A percentile compares a stretch with the other conserved stretches of the same genome.
Evolutionary conservation across 2,797 vertebrate species (phyloP).

Genomic region (Gastrophryne carolinensis): DNA sequence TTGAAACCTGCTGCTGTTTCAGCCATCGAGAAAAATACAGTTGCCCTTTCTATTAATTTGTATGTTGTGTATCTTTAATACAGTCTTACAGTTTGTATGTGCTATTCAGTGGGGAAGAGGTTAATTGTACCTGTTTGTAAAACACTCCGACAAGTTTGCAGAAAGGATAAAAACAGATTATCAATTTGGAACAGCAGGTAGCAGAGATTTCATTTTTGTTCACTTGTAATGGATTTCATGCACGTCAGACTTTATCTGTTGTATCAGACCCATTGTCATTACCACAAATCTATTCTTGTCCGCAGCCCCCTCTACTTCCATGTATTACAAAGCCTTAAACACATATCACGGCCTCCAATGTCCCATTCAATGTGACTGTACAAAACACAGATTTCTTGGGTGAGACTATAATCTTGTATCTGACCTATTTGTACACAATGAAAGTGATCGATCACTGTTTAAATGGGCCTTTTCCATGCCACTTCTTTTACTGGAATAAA

Average conservation of each 20-base stretch:
- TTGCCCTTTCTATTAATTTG: too few relatives aligned
- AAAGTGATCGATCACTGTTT: constrained; percentile 1
- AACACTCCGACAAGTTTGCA: background rate
- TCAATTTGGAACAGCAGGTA: background rate
- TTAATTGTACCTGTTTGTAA: constrained; percentile 51
- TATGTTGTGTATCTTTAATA: too few relatives aligned
- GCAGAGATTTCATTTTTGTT: constrained; percentile 33
- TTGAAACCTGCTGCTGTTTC: too few relatives aligned
- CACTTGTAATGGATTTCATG: constrained; percentile 29
- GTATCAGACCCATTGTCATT: constrained; percentile 4
- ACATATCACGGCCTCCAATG: background rate
- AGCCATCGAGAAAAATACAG: too few relatives aligned
- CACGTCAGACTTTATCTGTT: constrained; percentile 25
- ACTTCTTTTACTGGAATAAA: constrained; percentile 12
- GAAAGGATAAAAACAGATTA: constrained; percentile 1
- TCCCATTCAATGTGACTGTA: background rate
- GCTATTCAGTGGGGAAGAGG: background rate
- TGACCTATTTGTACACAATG: background rate
- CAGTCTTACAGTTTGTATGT: too few relatives aligned
- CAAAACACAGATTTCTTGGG: background rate
- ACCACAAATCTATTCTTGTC: constrained; percentile 12
- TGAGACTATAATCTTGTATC: background rate
- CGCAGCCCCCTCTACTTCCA: background rate
- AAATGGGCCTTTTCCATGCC: background rate
- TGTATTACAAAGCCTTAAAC: constrained; percentile 8